Base-by-base conservation (phyloP, 2,797 vertebrate species). In the Scolopax rusticola region DNA sequence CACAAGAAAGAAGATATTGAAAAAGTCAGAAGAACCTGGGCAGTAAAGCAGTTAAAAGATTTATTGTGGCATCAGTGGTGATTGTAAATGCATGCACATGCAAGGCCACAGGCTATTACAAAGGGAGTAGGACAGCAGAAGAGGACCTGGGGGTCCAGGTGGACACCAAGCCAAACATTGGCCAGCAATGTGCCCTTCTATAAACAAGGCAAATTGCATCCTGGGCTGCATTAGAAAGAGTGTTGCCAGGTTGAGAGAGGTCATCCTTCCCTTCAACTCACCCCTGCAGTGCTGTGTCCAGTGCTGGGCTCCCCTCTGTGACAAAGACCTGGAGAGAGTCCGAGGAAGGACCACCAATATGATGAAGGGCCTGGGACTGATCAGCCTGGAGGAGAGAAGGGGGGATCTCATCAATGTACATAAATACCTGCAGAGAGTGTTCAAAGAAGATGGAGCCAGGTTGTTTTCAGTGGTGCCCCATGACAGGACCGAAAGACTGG, bases 51-150 rank as follows among this genome's bases (percentile, higher is more conserved):
- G 4, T 23, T 53, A 48, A 70, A 79, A 50, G 1, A 67, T 81
- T 77, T 63, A 28, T 64, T 65, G 32, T 61, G 36, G 19, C 8
- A 67, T 50, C 28, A 68, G 27, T 13, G 11, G 9, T 43, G 76
- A 82, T 47, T 47, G 23, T 13, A 73, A 83, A 45, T 38, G 4
- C 0, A 1, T 32, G 8, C 40, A 64, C 0, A 0, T 71, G 16
- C 30, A 51, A 67, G 15, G 21, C n/a, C 27, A 71, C 23, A 19
- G 15, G 8, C 14, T 45, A 17, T 25, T 69, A 43, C 38, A 77
- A 73, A 65, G 77, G 9, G 9, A 64, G 13, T 16, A 83, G 9
- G 10, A 61, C 8, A 32, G 19, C 19, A 56, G 48, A 40, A 80
- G 15, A 28, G 2, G n/a, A 2, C 9, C 17, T 45, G 38, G 12